Conservation (phyloP, 2,113 vertebrate species). For the Nannospalax galili region DNA sequence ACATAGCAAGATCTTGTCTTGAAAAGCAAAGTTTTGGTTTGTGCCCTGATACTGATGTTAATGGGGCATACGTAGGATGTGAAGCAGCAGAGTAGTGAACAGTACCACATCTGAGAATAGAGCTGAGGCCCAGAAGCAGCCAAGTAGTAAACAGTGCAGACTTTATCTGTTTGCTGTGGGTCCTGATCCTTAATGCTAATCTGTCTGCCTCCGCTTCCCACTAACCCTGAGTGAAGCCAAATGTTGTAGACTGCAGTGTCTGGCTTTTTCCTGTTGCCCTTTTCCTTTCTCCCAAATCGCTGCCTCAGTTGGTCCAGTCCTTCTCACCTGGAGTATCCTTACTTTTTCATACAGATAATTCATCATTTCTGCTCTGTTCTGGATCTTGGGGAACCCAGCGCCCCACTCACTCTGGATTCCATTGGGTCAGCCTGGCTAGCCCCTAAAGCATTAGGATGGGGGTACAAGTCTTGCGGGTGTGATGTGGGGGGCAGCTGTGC, state of each 20-base stretch:
- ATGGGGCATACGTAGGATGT: background rate
- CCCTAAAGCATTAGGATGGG: conserved; percentile 57
- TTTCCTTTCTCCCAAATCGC: conserved; percentile 18
- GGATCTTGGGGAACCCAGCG: conserved; percentile 77
- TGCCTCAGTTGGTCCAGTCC: background rate
- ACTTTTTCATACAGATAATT: conserved; percentile 86
- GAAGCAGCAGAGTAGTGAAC: no score
- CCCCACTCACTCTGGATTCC: conserved; percentile 77
- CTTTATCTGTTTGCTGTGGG: conserved; percentile 67
- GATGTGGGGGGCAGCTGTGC: background rate
- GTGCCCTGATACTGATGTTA: background rate
- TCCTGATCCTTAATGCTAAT: conserved; percentile 64
- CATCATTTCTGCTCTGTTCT: conserved; percentile 77
- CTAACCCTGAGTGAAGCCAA: conserved; percentile 76
- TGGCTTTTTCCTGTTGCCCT: conserved; percentile 36
- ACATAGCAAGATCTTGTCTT: background rate
- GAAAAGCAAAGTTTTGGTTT: background rate
- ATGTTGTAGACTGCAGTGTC: background rate
- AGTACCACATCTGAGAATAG: background rate
- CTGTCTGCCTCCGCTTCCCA: conserved; percentile 33
- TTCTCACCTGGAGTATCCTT: conserved; percentile 82
- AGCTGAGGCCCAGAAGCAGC: conserved; percentile 55
- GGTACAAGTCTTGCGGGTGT: conserved; percentile 6
- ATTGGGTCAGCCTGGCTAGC: conserved; percentile 67
- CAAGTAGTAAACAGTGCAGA: conserved; percentile 76